Base-by-base conservation (phyloP, 2,888 invertebrate species). In the Scaptomyza parva region DNA sequence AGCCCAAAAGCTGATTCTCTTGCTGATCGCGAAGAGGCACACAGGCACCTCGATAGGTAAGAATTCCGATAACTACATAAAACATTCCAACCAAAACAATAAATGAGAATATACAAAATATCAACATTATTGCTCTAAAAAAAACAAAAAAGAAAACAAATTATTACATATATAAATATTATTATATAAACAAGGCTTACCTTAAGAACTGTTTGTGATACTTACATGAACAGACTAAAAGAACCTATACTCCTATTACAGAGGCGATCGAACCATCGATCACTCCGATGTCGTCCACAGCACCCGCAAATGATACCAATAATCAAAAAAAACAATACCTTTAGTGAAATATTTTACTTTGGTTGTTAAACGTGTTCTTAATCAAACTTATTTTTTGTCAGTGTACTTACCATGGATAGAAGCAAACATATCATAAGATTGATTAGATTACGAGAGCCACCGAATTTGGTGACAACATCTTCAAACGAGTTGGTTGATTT, bases 21-120 rank as follows among this genome's bases (percentile, higher is more conserved):
- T 35, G n/a, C 2, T 5, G n/a, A 35, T n/a, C 33, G 82, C 93
- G 93, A 59, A 97, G 91, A n/a, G 97, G 95, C 82, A 96, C 95
- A 91, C 97, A 97, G 51, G 96, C 89, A 37, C 95, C 93, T 66
- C 96, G 93, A 82, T 96, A 95, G 22, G 94, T 91, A 24, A 94
- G 90, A 11, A 96, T 92, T 28, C 97, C 97, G 14, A 93, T 90
- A 48, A 95, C 83, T 92, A 97, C 96, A 91, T 95, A 94, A 3
- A 92, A 92, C 17, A 95, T 91, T 50, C 96, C 94, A 72, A 95
- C 93, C 20, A 94, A 90, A 85, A 95, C 94, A 68, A 96, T 92
- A 47, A 94, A 91, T 24, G 95, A 22, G 22, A 22, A n/a, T n/a
- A n/a, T n/a, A n/a, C n/a, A n/a, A n/a, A n/a, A n/a, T n/a, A n/a